These are phyloP conservation scores for Monodelphis domestica DNA, from an alignment of 2,797 vertebrate genomes.

Conservation along the genomic window DNA sequence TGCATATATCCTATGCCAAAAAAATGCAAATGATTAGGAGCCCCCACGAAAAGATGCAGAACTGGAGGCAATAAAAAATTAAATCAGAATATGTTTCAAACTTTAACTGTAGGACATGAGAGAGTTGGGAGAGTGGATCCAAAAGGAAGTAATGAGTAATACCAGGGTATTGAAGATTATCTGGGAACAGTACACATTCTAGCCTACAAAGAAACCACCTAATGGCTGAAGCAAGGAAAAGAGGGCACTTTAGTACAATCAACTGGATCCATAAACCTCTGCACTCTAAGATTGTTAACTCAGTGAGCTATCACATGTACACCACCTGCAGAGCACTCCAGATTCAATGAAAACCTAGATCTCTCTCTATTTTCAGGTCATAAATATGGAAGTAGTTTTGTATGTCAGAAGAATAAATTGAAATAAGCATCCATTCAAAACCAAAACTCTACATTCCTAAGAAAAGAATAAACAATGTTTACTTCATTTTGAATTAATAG, in stretches of 20 bases:
- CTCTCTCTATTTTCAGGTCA: slow-evolving; percentile 60
- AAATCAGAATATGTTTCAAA: slow-evolving; percentile 30
- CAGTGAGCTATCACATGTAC: neutral
- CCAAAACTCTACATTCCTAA: slow-evolving; percentile 33
- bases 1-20: slow-evolving; percentile 43
- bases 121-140: slow-evolving; percentile 50
- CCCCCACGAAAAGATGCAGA: slow-evolving; percentile 20
- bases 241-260: neutral
- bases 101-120: slow-evolving; percentile 41
- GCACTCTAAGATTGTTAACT: slow-evolving; percentile 2
- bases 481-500: slow-evolving; percentile 68
- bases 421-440: slow-evolving; percentile 58
- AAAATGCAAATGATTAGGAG: slow-evolving; percentile 57
- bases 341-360: slow-evolving; percentile 14
- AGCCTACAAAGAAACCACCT: slow-evolving; percentile 18
- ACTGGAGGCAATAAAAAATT: slow-evolving; percentile 53
- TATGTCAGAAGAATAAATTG: slow-evolving; percentile 66
- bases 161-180: slow-evolving; percentile 13
- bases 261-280: neutral
- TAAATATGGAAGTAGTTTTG: slow-evolving; percentile 39
- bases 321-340: slow-evolving; percentile 19
- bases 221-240: slow-evolving; percentile 19
- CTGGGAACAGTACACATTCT: slow-evolving; percentile 41
- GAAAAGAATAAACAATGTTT: slow-evolving; percentile 58
- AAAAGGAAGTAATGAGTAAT: slow-evolving; percentile 6